Evolutionary conservation across 2,888 invertebrate species (phyloP).

Genomic region (Sarcophaga carnaria): DNA sequence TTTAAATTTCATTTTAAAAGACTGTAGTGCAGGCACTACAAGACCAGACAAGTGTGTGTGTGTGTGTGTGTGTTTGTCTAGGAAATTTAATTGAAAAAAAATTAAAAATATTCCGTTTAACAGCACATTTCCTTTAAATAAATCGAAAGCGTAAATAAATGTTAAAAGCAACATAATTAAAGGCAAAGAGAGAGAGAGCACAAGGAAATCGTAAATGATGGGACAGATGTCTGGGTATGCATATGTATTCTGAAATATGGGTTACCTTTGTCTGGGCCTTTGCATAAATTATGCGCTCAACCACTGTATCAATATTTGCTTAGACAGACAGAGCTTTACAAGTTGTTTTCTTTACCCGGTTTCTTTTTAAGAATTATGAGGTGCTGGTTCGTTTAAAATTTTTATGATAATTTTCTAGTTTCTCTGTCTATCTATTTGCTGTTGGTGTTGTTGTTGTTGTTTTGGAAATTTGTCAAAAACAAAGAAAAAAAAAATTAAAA

Average conservation of each 20-base stretch:
- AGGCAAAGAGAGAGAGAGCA: not conserved
- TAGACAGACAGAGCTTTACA: not conserved
- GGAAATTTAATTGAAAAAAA: not conserved
- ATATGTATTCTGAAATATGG: conserved; percentile 18
- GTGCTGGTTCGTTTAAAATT: not conserved
- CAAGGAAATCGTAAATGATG: not conserved
- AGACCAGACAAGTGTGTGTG: not conserved
- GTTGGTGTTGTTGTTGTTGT: not conserved
- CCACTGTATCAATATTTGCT: conserved; percentile 26
- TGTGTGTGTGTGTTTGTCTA: too few relatives aligned
- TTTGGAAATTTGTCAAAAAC: conserved; percentile 49
- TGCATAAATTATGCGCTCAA: conserved; percentile 12
- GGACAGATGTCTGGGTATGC: not conserved
- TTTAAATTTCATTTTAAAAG: not conserved
- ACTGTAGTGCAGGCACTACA: not conserved
- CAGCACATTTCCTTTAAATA: too few relatives aligned
- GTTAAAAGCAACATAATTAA: not conserved
- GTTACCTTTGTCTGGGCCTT: conserved; percentile 7
- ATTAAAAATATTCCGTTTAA: not conserved
- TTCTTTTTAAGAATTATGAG: not conserved
- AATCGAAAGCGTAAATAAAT: not conserved
- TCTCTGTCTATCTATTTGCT: too few relatives aligned
- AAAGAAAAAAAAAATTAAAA: conserved; percentile 11
- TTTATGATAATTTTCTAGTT: not conserved
- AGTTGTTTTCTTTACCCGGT: not conserved